Evolutionary conservation across 2,888 invertebrate genomes (phyloP), one percentile per base, ranked within the genome.

Genomic region (Drosophila paranaensis): DNA sequence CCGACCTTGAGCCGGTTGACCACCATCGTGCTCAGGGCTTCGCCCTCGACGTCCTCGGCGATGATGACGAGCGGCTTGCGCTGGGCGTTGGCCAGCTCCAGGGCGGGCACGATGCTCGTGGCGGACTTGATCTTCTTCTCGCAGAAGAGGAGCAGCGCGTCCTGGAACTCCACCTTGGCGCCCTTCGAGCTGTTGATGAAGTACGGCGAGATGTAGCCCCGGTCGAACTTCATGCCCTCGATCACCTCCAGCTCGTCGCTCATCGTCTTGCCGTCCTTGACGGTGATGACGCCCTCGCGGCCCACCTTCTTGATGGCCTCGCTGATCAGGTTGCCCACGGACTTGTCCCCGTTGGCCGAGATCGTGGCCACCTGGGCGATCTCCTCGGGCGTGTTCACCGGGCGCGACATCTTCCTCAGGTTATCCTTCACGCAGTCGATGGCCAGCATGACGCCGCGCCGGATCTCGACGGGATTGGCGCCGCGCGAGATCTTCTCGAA

Each of bases 331-430:
- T 96, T 95, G 16, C 99, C 99, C 83, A 99, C 96, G 4, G 95
- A 95, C n/a, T 93, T 94, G 93, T 99, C 99, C 6, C 99, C 99
- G 93, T 99, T 99, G 3, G 99, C 99, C 0, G 99, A 99, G 83
- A 99, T 99, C 4, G 99, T 99, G 6, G 99, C 99, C 30, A 99
- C 99, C 93, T 99, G 99, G 10, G 98, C 98, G 87, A 99, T 99
- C 94, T 99, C 99, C 91, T 98, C 98, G 0, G 99, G 98, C 0
- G 99, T 99, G 3, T 97, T 98, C 0, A 99, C 99, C 10, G 96
- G 96, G 85, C 97, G 98, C 0, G 98, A 99, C 94, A 99, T 95
- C 27, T 93, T 93, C 92, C 97, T 98, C 63, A 99, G 93, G 81
- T 97, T 95, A 0, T 96, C 96, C 81, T 97, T 98, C 1, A 99